phyloP scores from a whole-genome alignment of 1,140 invertebrate genomes.

The Sarcophaga peregrina region DNA sequence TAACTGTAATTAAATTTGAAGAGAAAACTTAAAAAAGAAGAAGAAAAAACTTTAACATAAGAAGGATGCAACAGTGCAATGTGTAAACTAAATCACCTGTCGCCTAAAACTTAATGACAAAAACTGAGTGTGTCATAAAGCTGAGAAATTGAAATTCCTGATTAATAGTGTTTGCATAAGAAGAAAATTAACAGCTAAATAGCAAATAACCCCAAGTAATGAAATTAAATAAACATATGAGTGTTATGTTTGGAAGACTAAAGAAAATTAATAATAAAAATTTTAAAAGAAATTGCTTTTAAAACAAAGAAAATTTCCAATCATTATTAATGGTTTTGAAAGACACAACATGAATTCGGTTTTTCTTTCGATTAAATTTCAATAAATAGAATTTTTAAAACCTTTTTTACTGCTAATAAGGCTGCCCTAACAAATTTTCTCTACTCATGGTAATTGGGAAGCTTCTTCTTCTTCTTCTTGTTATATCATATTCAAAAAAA shows the following conservation, averaged over 20 bases:
- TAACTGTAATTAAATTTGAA: not conserved
- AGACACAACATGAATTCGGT: too few species aligned
- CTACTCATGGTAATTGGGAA: too few species aligned
- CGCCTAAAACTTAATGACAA: not conserved
- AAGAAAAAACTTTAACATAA: not conserved
- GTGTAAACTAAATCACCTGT: conserved; percentile 18
- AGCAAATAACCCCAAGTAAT: not conserved
- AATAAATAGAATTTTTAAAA: too few species aligned
- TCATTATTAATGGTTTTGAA: too few species aligned
- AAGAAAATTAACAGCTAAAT: not conserved
- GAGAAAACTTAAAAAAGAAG: not conserved
- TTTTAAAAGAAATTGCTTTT: not conserved
- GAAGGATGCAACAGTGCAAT: not conserved
- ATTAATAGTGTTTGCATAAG: conserved; percentile 6
- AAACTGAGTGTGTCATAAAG: not conserved
- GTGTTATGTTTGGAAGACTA: not conserved
- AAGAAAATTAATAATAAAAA: not conserved
- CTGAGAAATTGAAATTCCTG: conserved; percentile 2
- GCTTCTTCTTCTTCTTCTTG: not conserved
- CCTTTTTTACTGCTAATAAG: too few species aligned
- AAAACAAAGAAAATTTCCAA: not conserved
- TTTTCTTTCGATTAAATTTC: too few species aligned
- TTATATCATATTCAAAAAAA: not conserved
- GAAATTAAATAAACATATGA: not conserved
- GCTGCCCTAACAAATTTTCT: too few species aligned